Evolutionary conservation across 2,113 vertebrate genomes (phyloP), one percentile per base, ranked within the genome.

Genomic region (Phrynosoma blainvillii): DNA sequence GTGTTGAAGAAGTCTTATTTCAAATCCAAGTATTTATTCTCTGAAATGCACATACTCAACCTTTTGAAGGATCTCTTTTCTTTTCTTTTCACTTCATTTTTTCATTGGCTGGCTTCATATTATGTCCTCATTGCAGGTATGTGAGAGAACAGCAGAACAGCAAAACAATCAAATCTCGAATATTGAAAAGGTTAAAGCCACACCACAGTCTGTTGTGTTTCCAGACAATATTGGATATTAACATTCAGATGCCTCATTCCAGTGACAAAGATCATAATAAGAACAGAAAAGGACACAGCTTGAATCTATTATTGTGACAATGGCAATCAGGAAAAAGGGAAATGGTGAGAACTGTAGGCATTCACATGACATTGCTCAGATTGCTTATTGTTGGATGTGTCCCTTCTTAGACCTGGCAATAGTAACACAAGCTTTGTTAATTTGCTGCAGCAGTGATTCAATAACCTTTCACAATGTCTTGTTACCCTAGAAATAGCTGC

Each of bases 181-280:
- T 95, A 93, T 76, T 94, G 94, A 95, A 95, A 96, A 96, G 94
- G 95, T 96, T 93, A 95, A 77, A n/a, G 86, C 82, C 52, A 65
- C 2, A 18, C 62, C 18, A 65, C 82, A 66, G 78, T 89, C 88
- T 75, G 83, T 88, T 85, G 78, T 91, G 74, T 85, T 84, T 75
- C 71, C 84, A 30, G 66, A 83, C 78, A 27, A 4, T 81, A 2
- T 18, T 84, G n/a, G 81, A 79, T 92, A 94, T 95, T 94, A 94
- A 93, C 91, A 95, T 94, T 91, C 88, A 21, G 18, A 71, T 0
- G 10, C 77, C 89, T 94, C 82, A 86, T 88, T 89, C 89, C 90
- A 86, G 32, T 87, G 89, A 94, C 94, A 92, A 92, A 95, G 93
- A 93, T 81, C 92, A 88, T 93, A 95, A 94, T 93, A 94, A 89